Percentiles rank a stretch among this genome's conserved stretches.
Conservation (phyloP, 2,888 invertebrate genomes). For the Caprella mutica region DNA sequence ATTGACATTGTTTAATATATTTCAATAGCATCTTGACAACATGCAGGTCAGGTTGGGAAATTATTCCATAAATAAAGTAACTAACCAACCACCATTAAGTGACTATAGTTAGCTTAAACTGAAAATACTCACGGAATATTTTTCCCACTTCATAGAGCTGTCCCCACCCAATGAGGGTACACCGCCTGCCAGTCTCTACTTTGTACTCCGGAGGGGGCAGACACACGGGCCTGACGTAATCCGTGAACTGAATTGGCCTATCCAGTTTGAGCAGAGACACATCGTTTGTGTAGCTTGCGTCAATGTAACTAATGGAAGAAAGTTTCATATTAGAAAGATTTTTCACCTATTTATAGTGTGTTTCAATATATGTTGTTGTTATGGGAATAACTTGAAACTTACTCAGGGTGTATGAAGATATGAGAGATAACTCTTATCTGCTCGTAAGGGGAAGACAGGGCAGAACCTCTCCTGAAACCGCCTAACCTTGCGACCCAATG, state of each 20-base stretch:
- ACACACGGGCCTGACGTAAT: conserved; percentile 54
- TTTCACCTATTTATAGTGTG: too few species aligned
- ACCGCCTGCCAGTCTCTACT: conserved; percentile 54
- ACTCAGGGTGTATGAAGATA: conserved; percentile 57
- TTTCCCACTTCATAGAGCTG: conserved; percentile 65
- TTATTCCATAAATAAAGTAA: too few species aligned
- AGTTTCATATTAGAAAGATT: neutral
- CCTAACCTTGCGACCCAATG: conserved; percentile 72
- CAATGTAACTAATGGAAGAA: conserved; percentile 49
- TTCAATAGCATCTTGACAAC: too few species aligned
- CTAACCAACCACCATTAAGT: too few species aligned
- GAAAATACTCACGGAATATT: conserved; percentile 61
- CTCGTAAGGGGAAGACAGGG: conserved; percentile 64
- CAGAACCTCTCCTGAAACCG: conserved; percentile 57
- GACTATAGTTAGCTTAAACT: too few species aligned
- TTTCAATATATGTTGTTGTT: too few species aligned
- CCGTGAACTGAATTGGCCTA: conserved; percentile 49
- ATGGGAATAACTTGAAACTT: too few species aligned
- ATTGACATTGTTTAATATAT: too few species aligned
- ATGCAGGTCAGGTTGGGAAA: too few species aligned
- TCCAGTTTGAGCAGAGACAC: conserved; percentile 57
- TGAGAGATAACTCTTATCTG: conserved; percentile 53
- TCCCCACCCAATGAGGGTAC: conserved; percentile 71
- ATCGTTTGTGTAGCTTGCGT: conserved; percentile 66
- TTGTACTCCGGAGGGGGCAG: conserved; percentile 48